Base-by-base conservation (phyloP, 2,888 invertebrate species). In the Junonia oenone region DNA sequence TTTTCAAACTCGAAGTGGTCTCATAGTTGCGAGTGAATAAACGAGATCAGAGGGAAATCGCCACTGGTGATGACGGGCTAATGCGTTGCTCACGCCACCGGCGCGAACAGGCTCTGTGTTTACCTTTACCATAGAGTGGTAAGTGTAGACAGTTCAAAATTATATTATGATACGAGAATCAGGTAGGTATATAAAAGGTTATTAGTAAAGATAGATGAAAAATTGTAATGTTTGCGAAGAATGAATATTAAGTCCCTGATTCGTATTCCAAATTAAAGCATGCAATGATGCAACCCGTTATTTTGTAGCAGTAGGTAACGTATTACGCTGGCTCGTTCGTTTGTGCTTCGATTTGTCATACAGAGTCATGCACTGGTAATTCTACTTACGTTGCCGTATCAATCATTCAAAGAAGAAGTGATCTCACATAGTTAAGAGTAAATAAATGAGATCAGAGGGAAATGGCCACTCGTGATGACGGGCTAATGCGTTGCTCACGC, bases 401-500 rank as follows among this genome's bases (percentile, higher is more conserved):
- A 48, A 48, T 48, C 54, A 54, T 17, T 54, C 43, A 33, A 14
- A 26, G 22, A 6, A n/a, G 33, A 33, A 54, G 40, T 48, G 54
- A 17, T 37, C 45, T 45, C 45, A n/a, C n/a, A 43, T 43, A 54
- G 46, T 19, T 45, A 50, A 33, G 51, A 53, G 55, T 57, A 59
- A 55, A 64, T 63, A 62, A 56, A 52, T 45, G 35, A 56, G 61
- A 57, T 55, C 58, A 56, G 55, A 55, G 56, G 57, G 47, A 45
- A 45, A 49, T 15, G 33, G 48, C 53, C 59, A 51, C 49, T 47
- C 46, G 67, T 62, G 76, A 51, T 73, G 76, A 77, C 68, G 71
- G 70, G 63, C 68, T 81, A 81, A 81, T 80, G 79, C 59, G 50
- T 57, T 63, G 74, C 64, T 43, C 73, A 76, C 68, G 59, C 57